phyloP scores from a whole-genome alignment of 2,888 invertebrate genomes.

The Drosophila flavopinicola region DNA sequence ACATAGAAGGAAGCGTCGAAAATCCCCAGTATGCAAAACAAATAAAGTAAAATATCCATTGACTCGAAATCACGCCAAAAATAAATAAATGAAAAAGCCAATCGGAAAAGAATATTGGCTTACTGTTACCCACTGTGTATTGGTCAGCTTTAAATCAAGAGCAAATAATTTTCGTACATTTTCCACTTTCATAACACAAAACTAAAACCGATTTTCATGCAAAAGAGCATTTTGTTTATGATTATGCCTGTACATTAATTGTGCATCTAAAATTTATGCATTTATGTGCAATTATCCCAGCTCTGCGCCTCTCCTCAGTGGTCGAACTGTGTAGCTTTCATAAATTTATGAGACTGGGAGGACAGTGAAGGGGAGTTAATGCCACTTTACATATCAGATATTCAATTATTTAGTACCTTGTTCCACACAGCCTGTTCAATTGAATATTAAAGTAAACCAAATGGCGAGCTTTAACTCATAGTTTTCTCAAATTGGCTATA shows the following conservation, averaged over 20 bases:
- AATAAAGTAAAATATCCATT: too few relatives aligned
- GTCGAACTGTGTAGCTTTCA: background rate
- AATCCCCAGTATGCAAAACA: too few relatives aligned
- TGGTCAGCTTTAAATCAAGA: too few relatives aligned
- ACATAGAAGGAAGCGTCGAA: too few relatives aligned
- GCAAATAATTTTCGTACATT: too few relatives aligned
- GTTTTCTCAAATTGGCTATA: background rate
- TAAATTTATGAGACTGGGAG: background rate
- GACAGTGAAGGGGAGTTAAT: background rate
- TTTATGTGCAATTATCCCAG: background rate
- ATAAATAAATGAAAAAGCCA: too few relatives aligned
- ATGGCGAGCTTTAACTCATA: background rate
- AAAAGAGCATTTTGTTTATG: background rate
- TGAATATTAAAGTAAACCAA: background rate
- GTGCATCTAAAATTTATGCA: constrained; percentile 1
- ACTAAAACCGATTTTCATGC: constrained; percentile 1
- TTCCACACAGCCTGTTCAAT: background rate
- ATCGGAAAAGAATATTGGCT: too few relatives aligned
- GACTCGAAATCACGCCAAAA: too few relatives aligned
- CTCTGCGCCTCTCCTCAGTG: background rate
- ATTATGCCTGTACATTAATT: background rate
- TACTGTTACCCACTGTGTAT: too few relatives aligned
- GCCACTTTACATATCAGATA: background rate
- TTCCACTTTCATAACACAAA: background rate
- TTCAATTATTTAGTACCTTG: background rate